Base-by-base conservation (phyloP, 2,888 invertebrate species). In the Oxyscelio sp. region DNA sequence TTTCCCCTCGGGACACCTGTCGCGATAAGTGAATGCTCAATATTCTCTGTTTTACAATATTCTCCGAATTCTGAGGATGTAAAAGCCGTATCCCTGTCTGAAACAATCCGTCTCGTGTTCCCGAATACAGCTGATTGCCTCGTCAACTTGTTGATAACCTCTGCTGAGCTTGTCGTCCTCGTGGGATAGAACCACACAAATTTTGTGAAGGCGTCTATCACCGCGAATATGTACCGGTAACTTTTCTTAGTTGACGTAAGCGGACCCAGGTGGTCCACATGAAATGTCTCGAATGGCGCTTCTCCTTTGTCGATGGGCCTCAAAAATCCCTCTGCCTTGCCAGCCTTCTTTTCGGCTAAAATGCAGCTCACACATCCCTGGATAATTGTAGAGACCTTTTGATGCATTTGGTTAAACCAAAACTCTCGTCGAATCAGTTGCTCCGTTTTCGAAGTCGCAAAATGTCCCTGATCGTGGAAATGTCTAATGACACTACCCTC, bases 1-100 rank as follows among this genome's bases (percentile, higher is more conserved):
- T 65, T 65, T 13, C 48, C 48, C 15, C 50, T 13, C 8, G 66
- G 50, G 2, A 66, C 34, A 3, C 66, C 50, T 13, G 66, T 50
- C 4, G 34, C 66, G 11, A 38, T 50, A 1, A 22, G 17, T 13
- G 66, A 4, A 34, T 66, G 50, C 0, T 4, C 11, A 4, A 66
- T 66, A 22, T n/a, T 45, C 22, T 63, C 63, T 11, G 13, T 13
- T 45, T 45, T 8, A 6, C 63, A 66, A 19, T 34, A 66, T 5
- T 52, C 34, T 21, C 52, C 19, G 21, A 66, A 66, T 22, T 52
- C 38, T 4, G 19, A 4, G 0, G 38, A 66, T 3, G 66, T 52
- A 38, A 66, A 50, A 13, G 66, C 66, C 0, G 38, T 52, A 1
- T 52, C 52, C 19, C 52, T 31, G 13, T 52, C 66, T 0, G 52